These are phyloP conservation scores for Daphoenositta chrysoptera DNA, from an alignment of 2,113 vertebrate species.

Conservation along the genomic window DNA sequence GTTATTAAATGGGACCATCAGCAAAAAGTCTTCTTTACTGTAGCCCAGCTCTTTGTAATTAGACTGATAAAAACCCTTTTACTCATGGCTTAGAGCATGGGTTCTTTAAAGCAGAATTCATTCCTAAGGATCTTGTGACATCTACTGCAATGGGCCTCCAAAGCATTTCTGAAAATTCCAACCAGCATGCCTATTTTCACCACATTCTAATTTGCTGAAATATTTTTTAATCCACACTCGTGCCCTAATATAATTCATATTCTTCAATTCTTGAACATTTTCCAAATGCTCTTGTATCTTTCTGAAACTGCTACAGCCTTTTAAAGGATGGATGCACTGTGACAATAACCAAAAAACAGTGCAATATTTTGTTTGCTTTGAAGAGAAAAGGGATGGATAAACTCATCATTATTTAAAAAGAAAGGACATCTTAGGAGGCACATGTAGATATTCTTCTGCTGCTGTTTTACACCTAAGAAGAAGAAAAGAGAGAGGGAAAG, in stretches of 20 bases:
- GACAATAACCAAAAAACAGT: not conserved
- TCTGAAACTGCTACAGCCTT: not conserved
- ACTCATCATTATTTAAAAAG: not conserved
- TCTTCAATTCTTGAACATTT: not conserved
- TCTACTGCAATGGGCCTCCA: not conserved
- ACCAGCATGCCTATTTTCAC: not conserved
- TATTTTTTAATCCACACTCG: not conserved
- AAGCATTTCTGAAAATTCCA: not conserved
- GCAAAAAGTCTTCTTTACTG: not conserved
- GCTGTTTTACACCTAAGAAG: slow-evolving; percentile 49
- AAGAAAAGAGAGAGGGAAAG: slow-evolving; percentile 40
- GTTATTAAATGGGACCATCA: not conserved
- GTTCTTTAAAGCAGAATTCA: not conserved
- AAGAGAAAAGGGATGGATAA: not conserved
- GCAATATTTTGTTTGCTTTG: not conserved
- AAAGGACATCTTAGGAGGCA: slow-evolving; percentile 14
- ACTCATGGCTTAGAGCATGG: not conserved
- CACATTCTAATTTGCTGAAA: not conserved
- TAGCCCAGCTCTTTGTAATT: not conserved
- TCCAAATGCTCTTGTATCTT: not conserved
- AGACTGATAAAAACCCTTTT: not conserved
- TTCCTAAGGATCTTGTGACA: not conserved
- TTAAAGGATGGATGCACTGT: not conserved
- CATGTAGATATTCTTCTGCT: slow-evolving; percentile 22
- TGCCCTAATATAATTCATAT: not conserved